Evolutionary conservation across 1,140 invertebrate genomes (phyloP), one percentile per base, ranked within the genome.

Genomic region (Anastrepha ludens): DNA sequence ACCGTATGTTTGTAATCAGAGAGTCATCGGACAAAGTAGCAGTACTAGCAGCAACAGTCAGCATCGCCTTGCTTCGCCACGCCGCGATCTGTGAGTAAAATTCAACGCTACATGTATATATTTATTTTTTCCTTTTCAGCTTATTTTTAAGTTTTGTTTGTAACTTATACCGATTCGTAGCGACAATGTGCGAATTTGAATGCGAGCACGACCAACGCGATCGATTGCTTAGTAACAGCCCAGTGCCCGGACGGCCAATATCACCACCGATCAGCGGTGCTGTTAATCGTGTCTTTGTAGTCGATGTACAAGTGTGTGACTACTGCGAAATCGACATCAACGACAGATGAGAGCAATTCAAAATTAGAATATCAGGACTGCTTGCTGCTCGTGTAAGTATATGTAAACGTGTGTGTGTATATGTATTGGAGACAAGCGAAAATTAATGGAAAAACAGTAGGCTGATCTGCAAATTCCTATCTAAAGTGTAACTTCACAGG

Each of bases 331-430:
- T 74, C 67, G 67, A 44, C 67, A 74, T 47, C 67, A 17, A 44
- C 67, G 67, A 74, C 67, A 74, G 74, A 81, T 55, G 74, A 81
- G 74, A 50, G 74, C 74, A 81, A 55, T 55, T 58, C 74, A 81
- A 81, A 81, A 47, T 81, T 81, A 81, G 74, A 81, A 81, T 58
- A 81, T 81, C 74, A 81, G 74, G 74, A 47, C 47, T 41, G 47
- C 47, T 81, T 55, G 5, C 50, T 55, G 50, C 50, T 55, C 9
- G 29, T 29, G 29, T 29, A 29, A 55, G 5, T 55, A 55, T 55
- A 47, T 7, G 15, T 47, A 55, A 9, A 9, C 41, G 15, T 15
- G 41, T 41, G 29, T 17, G 41, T 74, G 67, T 39, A 44, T 41
- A 11, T 44, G 41, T 74, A 17, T 74, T 44, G 13, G 67, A 74